Conservation (phyloP, 2,888 invertebrate genomes). For the Colostygia pectinataria region DNA sequence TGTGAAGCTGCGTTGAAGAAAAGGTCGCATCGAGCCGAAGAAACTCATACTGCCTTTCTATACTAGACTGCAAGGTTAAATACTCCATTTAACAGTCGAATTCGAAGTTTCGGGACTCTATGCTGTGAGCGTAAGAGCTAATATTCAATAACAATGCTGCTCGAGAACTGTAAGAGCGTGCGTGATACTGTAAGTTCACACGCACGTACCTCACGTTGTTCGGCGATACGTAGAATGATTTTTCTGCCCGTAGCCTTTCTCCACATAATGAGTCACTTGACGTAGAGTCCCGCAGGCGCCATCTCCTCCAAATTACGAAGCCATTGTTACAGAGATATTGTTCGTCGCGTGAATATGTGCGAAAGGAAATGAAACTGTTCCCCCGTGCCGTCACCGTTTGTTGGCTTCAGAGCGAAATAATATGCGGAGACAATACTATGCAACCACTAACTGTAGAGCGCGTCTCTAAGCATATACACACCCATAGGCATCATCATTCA, state of each 20-base stretch:
- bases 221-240: slow-evolving; percentile 57
- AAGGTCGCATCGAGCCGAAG: slow-evolving; percentile 38
- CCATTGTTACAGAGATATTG: slow-evolving; percentile 77
- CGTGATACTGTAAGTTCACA: slow-evolving; percentile 42
- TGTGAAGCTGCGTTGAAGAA: slow-evolving; percentile 40
- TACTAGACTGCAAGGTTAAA: slow-evolving; percentile 28
- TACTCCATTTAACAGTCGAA: not conserved
- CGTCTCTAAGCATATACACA: not conserved
- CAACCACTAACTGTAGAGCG: not conserved
- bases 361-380: slow-evolving; percentile 76
- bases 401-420: slow-evolving; percentile 40
- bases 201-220: slow-evolving; percentile 61
- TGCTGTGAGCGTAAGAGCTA: not conserved
- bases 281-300: slow-evolving; percentile 71
- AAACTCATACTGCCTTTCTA: slow-evolving; percentile 33
- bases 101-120: slow-evolving; percentile 4
- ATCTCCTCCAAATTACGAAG: slow-evolving; percentile 75
- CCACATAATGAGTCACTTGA: slow-evolving; percentile 77
- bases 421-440: slow-evolving; percentile 1
- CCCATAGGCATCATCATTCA: no score
- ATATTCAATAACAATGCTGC: not conserved
- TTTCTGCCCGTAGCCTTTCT: slow-evolving; percentile 67
- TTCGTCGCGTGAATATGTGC: slow-evolving; percentile 76
- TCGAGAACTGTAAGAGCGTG: slow-evolving; percentile 4
- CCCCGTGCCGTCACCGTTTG: slow-evolving; percentile 58